Evolutionary conservation across 2,113 vertebrate species (phyloP), one percentile per base, ranked within the genome.

Genomic region (Neogobius melanostomus): DNA sequence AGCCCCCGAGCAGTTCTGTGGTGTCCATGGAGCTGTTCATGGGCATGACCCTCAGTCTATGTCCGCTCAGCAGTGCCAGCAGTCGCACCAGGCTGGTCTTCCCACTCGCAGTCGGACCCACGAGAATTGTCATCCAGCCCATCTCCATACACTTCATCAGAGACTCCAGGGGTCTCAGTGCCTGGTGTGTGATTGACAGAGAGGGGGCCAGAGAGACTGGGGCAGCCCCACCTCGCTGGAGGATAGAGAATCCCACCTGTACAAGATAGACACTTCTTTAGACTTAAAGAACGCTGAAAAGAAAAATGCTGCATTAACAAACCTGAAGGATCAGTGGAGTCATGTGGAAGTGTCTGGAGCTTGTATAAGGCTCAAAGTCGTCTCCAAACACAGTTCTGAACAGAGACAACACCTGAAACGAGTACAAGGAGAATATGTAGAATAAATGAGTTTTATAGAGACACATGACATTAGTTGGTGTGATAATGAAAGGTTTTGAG

Each of bases 11-110:
- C 44, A 99, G 94, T 67, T 99, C 98, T 0, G 96, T 98, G 44
- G 96, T 99, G 77, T 99, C 98, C 95, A 98, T 97, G 0, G 95
- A 91, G 15, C 97, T 99, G 90, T 97, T 99, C 95, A 99, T 96
- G 8, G 96, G 94, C 98, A 99, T 95, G 65, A 97, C 90, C 79
- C 94, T 90, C 16, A 99, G 93, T 0, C 91, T 92, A 72, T 95
- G 96, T 36, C 97, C 97, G 0, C 95, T 96, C 76, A 99, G 92
- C 69, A 96, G 91, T n/a, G 97, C 94, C 72, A 99, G 85, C 8
- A 98, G 93, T 70, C 96, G 94, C 77, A 98, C 92, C 64, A 99
- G 88, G 79, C 95, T 97, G 66, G 95, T 97, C 91, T 99, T 99
- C 42, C 95, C 98, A 0, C 95, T 96, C 62, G 95, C 93, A 3